These are phyloP conservation scores for Trachythela sp. DNA, from an alignment of 64 coral and sea anemone species.

Conservation along the genomic window DNA sequence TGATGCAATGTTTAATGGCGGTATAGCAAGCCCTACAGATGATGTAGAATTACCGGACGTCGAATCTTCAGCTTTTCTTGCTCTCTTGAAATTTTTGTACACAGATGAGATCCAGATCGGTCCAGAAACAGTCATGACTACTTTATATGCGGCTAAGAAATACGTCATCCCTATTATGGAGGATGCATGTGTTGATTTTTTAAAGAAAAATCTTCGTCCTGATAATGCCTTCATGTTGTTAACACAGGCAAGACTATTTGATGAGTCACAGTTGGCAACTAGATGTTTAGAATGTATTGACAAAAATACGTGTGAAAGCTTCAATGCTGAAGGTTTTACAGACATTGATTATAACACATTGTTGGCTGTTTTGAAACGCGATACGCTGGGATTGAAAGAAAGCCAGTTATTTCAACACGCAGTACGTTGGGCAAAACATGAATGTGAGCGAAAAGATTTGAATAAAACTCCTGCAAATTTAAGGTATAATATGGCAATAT, in stretches of 20 bases:
- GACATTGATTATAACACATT: constrained; percentile 95
- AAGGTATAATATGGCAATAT: constrained; percentile 41
- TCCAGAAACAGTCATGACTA: constrained; percentile 97
- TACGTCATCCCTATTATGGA: constrained; percentile 89
- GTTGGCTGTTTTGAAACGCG: constrained; percentile 75
- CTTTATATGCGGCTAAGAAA: constrained; percentile 94
- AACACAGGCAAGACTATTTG: constrained; percentile 88
- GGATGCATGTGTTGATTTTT: constrained; percentile 94
- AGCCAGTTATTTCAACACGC: constrained; percentile 70
- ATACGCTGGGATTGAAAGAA: constrained; percentile 81
- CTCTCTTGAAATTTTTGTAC: constrained; percentile 89
- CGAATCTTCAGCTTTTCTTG: constrained; percentile 77
- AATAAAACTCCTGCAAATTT: constrained; percentile 70
- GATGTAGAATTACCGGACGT: constrained; percentile 96
- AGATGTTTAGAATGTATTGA: constrained; percentile 93
- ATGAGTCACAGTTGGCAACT: constrained; percentile 76
- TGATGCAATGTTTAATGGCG: constrained; percentile 99
- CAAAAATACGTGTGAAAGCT: constrained; percentile 72
- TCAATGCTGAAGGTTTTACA: constrained; percentile 89
- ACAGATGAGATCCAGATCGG: constrained; percentile 94
- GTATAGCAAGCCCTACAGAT: constrained; percentile 82
- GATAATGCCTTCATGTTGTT: constrained; percentile 98
- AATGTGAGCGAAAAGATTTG: constrained; percentile 72
- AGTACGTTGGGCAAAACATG: constrained; percentile 84
- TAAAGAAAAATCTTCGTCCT: constrained; percentile 96